phyloP scores from a whole-genome alignment of 2,888 invertebrate species.

The Drosophila neonasuta region DNA sequence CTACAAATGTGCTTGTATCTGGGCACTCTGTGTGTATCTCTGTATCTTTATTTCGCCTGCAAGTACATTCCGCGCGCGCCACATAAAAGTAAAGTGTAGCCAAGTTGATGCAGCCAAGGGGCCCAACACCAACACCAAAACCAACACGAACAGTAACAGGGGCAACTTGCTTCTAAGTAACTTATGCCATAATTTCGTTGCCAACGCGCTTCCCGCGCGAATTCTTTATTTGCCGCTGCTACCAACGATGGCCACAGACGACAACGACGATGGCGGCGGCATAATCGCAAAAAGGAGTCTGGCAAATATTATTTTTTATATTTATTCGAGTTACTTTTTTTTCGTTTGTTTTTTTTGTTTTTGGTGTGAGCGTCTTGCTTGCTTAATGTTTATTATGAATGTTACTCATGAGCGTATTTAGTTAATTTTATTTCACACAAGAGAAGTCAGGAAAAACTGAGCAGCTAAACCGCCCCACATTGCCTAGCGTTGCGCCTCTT shows the following conservation, averaged over 20 bases:
- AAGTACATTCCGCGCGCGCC: conserved; percentile 71
- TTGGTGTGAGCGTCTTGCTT: conserved; percentile 42
- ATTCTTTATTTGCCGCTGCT: conserved; percentile 53
- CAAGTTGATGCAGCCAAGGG: conserved; percentile 60
- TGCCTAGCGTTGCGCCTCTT: conserved; percentile 55
- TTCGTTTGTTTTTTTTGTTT: neutral
- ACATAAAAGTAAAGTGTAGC: conserved; percentile 78
- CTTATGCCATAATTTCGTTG: conserved; percentile 75
- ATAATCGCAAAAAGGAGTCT: conserved; percentile 76
- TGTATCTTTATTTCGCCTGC: conserved; percentile 76
- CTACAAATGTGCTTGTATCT: conserved; percentile 76
- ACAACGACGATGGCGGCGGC: conserved; percentile 15
- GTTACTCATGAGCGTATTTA: conserved; percentile 79
- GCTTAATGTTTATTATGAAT: conserved; percentile 79
- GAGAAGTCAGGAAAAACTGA: conserved; percentile 62
- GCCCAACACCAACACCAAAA: conserved; percentile 6
- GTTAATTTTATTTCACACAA: conserved; percentile 79
- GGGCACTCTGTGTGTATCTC: conserved; percentile 61
- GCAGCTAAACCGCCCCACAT: conserved; percentile 21
- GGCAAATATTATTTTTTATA: conserved; percentile 79
- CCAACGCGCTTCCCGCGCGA: conserved; percentile 49
- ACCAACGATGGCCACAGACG: conserved; percentile 39
- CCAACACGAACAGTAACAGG: conserved; percentile 11
- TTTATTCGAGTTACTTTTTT: conserved; percentile 64
- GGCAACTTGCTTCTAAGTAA: conserved; percentile 66